These are phyloP conservation scores for Platichthys stellatus DNA, from an alignment of 2,113 vertebrate genomes.

Conservation along the genomic window DNA sequence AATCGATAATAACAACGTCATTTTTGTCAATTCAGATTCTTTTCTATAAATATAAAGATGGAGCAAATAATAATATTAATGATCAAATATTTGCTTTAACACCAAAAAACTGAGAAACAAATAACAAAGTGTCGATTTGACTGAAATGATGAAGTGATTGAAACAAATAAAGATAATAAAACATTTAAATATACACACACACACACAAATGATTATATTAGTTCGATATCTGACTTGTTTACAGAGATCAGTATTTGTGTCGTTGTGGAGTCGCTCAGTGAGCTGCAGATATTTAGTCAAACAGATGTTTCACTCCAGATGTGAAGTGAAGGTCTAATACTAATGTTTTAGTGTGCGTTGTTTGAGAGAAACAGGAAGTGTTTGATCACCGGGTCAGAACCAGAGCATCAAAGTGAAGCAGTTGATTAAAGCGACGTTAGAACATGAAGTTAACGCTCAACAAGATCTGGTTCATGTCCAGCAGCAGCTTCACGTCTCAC, in stretches of 20 bases:
- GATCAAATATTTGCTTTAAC: no score
- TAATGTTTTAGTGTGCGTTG: conserved; percentile 39
- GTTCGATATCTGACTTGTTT: no score
- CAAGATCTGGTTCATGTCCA: background rate
- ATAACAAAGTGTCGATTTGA: no score
- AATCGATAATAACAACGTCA: no score
- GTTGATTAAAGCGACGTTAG: background rate
- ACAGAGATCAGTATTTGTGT: background rate
- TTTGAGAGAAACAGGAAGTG: conserved; percentile 16
- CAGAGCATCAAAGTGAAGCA: background rate
- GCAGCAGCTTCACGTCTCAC: background rate
- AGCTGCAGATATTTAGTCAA: background rate
- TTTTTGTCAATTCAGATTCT: no score
- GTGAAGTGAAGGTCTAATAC: background rate
- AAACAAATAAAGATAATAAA: no score
- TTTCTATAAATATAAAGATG: no score
- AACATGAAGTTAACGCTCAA: background rate
- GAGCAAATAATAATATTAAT: no score
- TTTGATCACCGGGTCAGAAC: background rate
- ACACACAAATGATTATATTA: background rate
- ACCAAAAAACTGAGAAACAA: no score
- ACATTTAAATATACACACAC: background rate
- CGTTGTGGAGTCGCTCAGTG: background rate
- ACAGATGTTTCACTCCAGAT: conserved; percentile 34
- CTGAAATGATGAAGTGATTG: no score